phyloP scores from a whole-genome alignment of 2,888 invertebrate genomes.

The Ectemnius cavifrons region DNA sequence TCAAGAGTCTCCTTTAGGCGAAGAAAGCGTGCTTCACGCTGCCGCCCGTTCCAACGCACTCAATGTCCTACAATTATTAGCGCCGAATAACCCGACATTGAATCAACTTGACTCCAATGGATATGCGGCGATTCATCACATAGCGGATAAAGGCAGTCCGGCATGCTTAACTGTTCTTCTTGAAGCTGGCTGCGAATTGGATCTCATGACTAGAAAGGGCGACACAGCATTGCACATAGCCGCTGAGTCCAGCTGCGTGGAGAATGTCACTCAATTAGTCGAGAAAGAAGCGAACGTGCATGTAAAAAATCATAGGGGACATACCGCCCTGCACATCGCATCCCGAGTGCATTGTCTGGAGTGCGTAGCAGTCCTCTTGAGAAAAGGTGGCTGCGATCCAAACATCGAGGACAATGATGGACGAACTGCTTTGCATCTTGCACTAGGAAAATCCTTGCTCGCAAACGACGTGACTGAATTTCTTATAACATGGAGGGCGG shows the following conservation, averaged over 20 bases:
- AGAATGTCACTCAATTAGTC: constrained; percentile 87
- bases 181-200: constrained; percentile 85
- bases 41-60: constrained; percentile 91
- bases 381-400: constrained; percentile 87
- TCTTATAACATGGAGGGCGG: constrained; percentile 88
- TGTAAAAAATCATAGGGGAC: constrained; percentile 87
- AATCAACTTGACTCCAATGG: constrained; percentile 88
- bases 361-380: constrained; percentile 87
- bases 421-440: constrained; percentile 89
- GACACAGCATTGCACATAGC: constrained; percentile 91
- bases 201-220: constrained; percentile 86
- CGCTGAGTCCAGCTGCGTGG: constrained; percentile 91
- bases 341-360: constrained; percentile 89
- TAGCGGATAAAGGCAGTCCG: constrained; percentile 88
- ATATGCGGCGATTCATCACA: constrained; percentile 89
- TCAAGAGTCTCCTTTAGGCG: constrained; percentile 82
- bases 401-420: constrained; percentile 90
- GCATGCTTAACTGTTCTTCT: constrained; percentile 87
- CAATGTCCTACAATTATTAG: constrained; percentile 88
- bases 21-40: constrained; percentile 90
- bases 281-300: constrained; percentile 88
- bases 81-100: constrained; percentile 86
- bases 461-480: constrained; percentile 90
- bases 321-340: constrained; percentile 92
- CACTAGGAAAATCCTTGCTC: constrained; percentile 89